Evolutionary conservation across 2,797 vertebrate species (phyloP).

Genomic region (Pempheris klunzingeri): DNA sequence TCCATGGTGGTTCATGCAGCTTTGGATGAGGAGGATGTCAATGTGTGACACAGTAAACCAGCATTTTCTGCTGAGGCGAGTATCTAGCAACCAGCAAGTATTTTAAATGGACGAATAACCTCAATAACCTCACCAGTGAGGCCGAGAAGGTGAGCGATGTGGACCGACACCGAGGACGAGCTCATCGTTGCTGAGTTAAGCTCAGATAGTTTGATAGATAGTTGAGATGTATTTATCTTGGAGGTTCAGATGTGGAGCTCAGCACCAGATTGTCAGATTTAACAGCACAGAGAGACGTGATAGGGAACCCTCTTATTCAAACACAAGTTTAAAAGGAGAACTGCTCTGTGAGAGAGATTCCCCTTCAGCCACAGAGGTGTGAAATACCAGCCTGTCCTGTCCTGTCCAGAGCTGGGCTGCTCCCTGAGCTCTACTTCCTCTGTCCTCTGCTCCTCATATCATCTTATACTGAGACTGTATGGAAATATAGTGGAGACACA

Average conservation of each 20-base stretch:
- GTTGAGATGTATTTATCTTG: constrained; percentile 32
- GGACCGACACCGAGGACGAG: constrained; percentile 10
- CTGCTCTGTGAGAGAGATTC: constrained; percentile 43
- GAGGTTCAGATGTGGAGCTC: constrained; percentile 29
- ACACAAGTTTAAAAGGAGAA: constrained; percentile 47
- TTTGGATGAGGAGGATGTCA: constrained; percentile 80
- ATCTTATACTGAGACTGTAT: background rate
- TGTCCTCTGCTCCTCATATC: background rate
- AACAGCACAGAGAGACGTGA: constrained; percentile 54
- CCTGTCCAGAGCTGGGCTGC: constrained; percentile 19
- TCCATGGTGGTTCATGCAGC: constrained; percentile 66
- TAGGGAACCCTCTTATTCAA: constrained; percentile 52
- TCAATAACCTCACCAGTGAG: no score
- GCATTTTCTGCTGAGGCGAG: constrained; percentile 73
- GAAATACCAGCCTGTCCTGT: constrained; percentile 65
- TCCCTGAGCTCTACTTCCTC: constrained; percentile 20
- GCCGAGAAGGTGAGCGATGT: background rate
- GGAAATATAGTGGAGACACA: constrained; percentile 7
- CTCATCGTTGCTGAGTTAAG: constrained; percentile 16
- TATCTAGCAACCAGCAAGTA: constrained; percentile 54
- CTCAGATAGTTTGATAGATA: constrained; percentile 39
- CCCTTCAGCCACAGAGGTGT: constrained; percentile 54
- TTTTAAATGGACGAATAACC: constrained; percentile 53
- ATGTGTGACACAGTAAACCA: constrained; percentile 77
- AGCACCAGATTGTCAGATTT: constrained; percentile 58